A percentile compares a stretch with the other conserved stretches of the same genome.
phyloP scores from a whole-genome alignment of 2,797 vertebrate genomes.

The Lepilemur ruficaudatus region DNA sequence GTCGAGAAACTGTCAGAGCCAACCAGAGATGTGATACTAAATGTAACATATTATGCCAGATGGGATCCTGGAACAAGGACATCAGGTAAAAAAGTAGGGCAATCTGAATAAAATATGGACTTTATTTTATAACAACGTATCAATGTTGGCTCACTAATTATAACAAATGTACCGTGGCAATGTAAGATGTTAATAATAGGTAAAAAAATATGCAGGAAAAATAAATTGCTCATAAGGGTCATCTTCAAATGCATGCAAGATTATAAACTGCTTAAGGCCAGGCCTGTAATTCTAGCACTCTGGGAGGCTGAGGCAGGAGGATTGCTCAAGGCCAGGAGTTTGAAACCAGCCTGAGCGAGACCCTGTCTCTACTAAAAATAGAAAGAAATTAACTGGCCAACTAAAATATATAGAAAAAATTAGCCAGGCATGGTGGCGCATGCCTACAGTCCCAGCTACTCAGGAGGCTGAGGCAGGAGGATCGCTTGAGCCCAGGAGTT shows the following conservation, averaged over 20 bases:
- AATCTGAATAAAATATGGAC: background rate
- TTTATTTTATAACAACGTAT: background rate
- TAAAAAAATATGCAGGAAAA: background rate
- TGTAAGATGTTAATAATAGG: background rate
- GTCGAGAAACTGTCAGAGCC: background rate
- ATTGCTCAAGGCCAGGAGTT: too few species aligned
- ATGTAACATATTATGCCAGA: background rate
- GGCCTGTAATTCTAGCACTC: too few species aligned
- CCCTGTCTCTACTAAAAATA: too few species aligned
- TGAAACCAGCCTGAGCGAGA: too few species aligned
- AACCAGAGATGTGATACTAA: background rate
- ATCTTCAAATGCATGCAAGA: background rate
- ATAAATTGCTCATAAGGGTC: background rate
- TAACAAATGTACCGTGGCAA: background rate
- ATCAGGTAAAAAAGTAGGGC: background rate
- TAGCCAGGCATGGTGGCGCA: too few species aligned
- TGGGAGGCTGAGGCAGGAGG: too few species aligned
- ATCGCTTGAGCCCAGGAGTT: too few species aligned
- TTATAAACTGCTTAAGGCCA: too few species aligned
- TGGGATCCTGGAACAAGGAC: background rate
- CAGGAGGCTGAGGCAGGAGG: too few species aligned
- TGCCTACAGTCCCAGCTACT: too few species aligned
- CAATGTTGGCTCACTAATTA: background rate
- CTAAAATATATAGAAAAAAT: too few species aligned
- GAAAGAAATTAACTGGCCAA: too few species aligned